Conservation (phyloP, 2,113 vertebrate species). For the Puma concolor region DNA sequence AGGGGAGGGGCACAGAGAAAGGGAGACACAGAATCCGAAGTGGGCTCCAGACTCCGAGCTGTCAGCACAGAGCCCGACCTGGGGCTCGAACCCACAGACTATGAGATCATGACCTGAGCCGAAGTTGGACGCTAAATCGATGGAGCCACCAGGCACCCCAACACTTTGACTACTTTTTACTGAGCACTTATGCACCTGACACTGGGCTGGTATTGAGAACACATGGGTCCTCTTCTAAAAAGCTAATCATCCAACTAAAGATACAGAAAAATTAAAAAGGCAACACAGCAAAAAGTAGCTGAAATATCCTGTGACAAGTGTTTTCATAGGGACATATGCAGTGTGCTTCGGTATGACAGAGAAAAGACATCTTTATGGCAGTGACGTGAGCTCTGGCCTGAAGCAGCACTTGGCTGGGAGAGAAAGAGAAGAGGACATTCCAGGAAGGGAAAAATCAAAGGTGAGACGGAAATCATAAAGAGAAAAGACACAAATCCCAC, state of each 20-base stretch:
- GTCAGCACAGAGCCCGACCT: no score
- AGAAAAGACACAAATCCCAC: neutral
- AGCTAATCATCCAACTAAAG: neutral
- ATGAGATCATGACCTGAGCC: no score
- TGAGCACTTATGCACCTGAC: neutral
- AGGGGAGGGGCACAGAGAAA: no score
- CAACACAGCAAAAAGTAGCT: neutral
- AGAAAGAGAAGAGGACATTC: neutral
- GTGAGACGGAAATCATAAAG: neutral
- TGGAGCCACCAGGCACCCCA: no score
- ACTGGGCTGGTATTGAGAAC: neutral
- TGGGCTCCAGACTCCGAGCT: no score
- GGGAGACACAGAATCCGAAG: no score
- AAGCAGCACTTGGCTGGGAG: neutral
- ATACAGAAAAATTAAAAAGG: neutral
- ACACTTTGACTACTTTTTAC: neutral
- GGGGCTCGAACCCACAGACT: no score
- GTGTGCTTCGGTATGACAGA: neutral
- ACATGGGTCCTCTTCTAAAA: neutral
- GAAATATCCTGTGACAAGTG: no score
- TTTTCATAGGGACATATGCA: neutral
- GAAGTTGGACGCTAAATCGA: no score
- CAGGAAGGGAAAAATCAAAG: neutral
- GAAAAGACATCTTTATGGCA: neutral
- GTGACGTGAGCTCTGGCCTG: neutral